A percentile compares a stretch with the other conserved stretches of the same genome.
phyloP scores from a whole-genome alignment of 2,888 invertebrate genomes.

The Phengaris alcon region DNA sequence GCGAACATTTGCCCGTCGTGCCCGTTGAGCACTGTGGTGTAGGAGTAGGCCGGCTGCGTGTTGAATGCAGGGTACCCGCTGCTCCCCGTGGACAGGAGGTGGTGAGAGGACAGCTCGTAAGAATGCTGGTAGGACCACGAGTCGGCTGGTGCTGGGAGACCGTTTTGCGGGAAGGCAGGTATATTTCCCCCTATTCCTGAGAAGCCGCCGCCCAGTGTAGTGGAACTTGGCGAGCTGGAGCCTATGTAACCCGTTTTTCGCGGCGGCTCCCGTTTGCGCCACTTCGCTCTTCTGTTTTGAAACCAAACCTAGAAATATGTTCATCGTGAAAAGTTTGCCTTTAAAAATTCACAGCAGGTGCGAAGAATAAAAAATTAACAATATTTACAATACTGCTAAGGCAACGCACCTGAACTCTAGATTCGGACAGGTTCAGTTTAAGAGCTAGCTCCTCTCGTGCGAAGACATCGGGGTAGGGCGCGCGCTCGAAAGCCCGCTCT shows the following conservation, averaged over 20 bases:
- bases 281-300: slow-evolving; percentile 94
- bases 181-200: slow-evolving; percentile 70
- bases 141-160: slow-evolving; percentile 84
- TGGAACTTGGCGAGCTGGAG: slow-evolving; percentile 84
- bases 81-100: slow-evolving; percentile 85
- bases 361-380: too few species aligned
- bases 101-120: slow-evolving; percentile 87
- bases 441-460: slow-evolving; percentile 95
- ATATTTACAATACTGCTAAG: not conserved
- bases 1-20: slow-evolving; percentile 88
- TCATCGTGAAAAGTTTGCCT: not conserved
- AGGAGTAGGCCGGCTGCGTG: slow-evolving; percentile 79
- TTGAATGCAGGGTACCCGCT: slow-evolving; percentile 83
- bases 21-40: slow-evolving; percentile 84
- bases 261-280: slow-evolving; percentile 96
- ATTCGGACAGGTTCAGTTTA: slow-evolving; percentile 92
- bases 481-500: slow-evolving; percentile 95
- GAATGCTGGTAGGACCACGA: slow-evolving; percentile 90
- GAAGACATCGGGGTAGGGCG: slow-evolving; percentile 97
- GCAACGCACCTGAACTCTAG: slow-evolving; percentile 69
- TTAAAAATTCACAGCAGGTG: not conserved
- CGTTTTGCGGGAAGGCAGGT: slow-evolving; percentile 80
- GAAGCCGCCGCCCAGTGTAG: slow-evolving; percentile 82
- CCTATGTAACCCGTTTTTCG: slow-evolving; percentile 91
- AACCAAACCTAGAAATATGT: slow-evolving; percentile 83